Percentiles rank a stretch among this genome's conserved stretches.
Evolutionary conservation across 2,113 vertebrate species (phyloP).

Genomic region (Pungitius pungitius): DNA sequence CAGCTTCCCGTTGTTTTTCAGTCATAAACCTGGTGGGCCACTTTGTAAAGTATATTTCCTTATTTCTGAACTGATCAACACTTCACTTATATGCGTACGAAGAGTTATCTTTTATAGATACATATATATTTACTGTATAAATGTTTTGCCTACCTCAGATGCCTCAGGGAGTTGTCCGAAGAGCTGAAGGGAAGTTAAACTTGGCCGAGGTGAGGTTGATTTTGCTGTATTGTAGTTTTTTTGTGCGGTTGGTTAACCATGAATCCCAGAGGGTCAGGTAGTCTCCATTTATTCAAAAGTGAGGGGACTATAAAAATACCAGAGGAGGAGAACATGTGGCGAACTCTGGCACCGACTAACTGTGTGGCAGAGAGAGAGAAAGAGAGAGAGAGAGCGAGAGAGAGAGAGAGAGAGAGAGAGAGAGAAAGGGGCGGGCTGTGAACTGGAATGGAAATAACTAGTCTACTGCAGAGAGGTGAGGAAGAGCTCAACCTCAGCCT

Average conservation of each 20-base stretch:
- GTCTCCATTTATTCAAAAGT: conserved; percentile 56
- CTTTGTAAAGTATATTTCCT: neutral
- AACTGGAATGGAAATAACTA: conserved; percentile 64
- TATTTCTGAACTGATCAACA: neutral
- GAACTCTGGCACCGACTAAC: conserved; percentile 6
- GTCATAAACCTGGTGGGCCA: neutral
- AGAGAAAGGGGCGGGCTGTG: conserved; percentile 34
- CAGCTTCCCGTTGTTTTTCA: conserved; percentile 35
- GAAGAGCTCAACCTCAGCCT: neutral
- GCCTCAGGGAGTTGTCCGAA: conserved; percentile 8
- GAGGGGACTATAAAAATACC: neutral
- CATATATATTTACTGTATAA: neutral
- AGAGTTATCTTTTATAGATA: neutral
- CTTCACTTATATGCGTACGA: neutral
- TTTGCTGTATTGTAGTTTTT: neutral
- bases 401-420: neutral
- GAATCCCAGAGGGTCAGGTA: conserved; percentile 33
- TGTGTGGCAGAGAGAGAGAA: neutral
- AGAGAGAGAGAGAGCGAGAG: conserved; percentile 5
- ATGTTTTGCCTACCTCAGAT: conserved; percentile 54
- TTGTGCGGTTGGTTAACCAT: neutral
- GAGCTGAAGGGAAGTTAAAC: neutral
- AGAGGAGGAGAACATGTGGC: conserved; percentile 7
- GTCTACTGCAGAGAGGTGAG: conserved; percentile 36
- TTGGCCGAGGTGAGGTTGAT: neutral